phyloP scores from a whole-genome alignment of 2,888 invertebrate genomes.

The Amblyjoppa proteus region DNA sequence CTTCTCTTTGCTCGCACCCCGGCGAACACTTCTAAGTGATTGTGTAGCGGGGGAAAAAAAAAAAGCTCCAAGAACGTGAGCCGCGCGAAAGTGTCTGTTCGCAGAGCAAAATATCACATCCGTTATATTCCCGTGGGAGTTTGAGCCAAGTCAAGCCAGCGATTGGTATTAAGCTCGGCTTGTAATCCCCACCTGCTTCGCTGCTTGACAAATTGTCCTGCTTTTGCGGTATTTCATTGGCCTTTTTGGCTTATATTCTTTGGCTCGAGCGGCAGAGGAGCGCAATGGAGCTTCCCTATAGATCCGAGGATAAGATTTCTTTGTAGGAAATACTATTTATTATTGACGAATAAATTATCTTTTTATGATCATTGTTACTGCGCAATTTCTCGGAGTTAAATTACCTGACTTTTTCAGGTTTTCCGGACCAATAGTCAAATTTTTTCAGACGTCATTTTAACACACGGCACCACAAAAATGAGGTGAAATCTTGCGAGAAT shows the following conservation, averaged over 20 bases:
- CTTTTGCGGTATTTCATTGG: conserved; percentile 13
- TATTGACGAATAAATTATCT: neutral
- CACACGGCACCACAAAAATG: too few species aligned
- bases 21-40: conserved; percentile 20
- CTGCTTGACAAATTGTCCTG: conserved; percentile 13
- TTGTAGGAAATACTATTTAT: neutral
- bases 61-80: neutral
- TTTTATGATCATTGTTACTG: too few species aligned
- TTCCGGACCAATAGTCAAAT: too few species aligned
- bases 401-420: too few species aligned
- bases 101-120: conserved; percentile 1
- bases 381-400: too few species aligned
- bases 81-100: neutral
- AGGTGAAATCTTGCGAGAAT: too few species aligned
- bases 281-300: neutral
- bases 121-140: neutral
- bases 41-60: neutral
- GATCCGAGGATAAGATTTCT: neutral
- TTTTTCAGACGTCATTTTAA: too few species aligned
- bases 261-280: neutral
- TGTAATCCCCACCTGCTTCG: neutral
- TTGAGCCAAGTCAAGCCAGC: conserved; percentile 4
- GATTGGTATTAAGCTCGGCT: conserved; percentile 17
- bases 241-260: neutral
- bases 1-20: conserved; percentile 1